A percentile compares a stretch with the other conserved stretches of the same genome.
Conservation (phyloP, 1,140 invertebrate species). For the Doryteuthis pealeii region DNA sequence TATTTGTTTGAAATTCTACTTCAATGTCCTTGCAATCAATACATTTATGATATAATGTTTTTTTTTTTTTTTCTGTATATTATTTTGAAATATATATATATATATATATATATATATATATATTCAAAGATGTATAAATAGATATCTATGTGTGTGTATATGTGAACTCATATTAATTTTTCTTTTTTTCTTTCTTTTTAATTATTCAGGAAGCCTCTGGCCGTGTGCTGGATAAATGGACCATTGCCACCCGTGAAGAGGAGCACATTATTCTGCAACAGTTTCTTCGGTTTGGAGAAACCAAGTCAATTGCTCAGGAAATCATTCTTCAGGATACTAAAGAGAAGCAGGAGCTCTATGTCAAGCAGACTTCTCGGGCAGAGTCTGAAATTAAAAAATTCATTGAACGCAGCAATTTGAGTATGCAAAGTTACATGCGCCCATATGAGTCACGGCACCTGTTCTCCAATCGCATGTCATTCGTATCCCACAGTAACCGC, state of each 20-base stretch:
- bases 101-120: too few species aligned
- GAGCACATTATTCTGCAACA: constrained; percentile 83
- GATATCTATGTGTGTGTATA: too few species aligned
- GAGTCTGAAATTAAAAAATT: constrained; percentile 67
- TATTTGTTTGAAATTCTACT: too few species aligned
- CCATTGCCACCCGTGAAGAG: constrained; percentile 79
- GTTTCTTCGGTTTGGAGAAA: constrained; percentile 82
- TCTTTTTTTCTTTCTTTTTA: constrained; percentile 18
- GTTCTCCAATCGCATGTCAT: constrained; percentile 45
- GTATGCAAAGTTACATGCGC: constrained; percentile 54
- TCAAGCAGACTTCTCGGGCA: constrained; percentile 49
- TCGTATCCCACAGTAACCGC: constrained; percentile 36
- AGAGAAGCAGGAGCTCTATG: constrained; percentile 54
- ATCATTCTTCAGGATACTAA: constrained; percentile 70
- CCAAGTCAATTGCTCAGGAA: constrained; percentile 78
- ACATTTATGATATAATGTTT: too few species aligned
- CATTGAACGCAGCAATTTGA: constrained; percentile 61
- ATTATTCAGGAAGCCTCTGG: constrained; percentile 66
- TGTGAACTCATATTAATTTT: too few species aligned
- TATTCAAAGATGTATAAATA: too few species aligned
- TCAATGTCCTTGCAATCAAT: too few species aligned
- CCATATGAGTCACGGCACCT: constrained; percentile 46
- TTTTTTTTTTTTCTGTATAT: too few species aligned
- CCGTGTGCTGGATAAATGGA: constrained; percentile 77
- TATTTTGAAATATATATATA: too few species aligned